Evolutionary conservation across 1,140 invertebrate species (phyloP), one percentile per base, ranked within the genome.

Genomic region (Drosophila murphyi): DNA sequence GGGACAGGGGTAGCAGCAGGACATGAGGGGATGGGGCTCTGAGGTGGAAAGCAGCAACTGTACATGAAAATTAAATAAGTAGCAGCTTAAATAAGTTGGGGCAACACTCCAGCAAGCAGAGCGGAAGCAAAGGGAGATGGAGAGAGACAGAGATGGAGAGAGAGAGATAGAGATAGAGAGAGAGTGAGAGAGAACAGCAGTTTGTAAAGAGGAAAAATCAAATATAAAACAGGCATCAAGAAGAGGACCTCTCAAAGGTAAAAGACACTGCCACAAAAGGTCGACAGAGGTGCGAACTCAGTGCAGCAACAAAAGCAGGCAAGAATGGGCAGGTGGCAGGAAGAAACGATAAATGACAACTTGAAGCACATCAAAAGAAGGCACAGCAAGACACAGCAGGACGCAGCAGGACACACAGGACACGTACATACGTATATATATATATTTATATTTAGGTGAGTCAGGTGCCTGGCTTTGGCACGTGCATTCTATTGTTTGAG

Each of bases 21-120:
- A 62, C 35, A 48, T 51, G 20, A 35, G 55, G 3, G 32, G 6
- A 2, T 28, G n/a, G 28, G 3, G 28, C 12, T 12, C 12, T 2
- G 60, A 45, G 10, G 37, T 6, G 47, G 20, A 51, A 28, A 70
- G 63, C 64, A 62, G 48, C 39, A 83, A 89, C 73, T 89, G 89
- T 85, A 81, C 74, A 89, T 88, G 83, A 85, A 85, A 88, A 88
- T 89, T 89, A 89, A 89, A 89, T 88, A 88, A 89, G 85, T 81
- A 79, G 74, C 61, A 78, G 80, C 77, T 88, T 89, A 88, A 89
- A 80, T 77, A 78, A 88, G 73, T 89, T 64, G 63, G 67, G 72
- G 47, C 34, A 20, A 48, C 35, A 8, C 29, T 29, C 8, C 60
- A 64, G 39, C 39, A 71, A 52, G 56, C 61, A 48, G 45, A 52